Evolutionary conservation across 2,113 vertebrate genomes (phyloP).

Genomic region (Sitta europaea): DNA sequence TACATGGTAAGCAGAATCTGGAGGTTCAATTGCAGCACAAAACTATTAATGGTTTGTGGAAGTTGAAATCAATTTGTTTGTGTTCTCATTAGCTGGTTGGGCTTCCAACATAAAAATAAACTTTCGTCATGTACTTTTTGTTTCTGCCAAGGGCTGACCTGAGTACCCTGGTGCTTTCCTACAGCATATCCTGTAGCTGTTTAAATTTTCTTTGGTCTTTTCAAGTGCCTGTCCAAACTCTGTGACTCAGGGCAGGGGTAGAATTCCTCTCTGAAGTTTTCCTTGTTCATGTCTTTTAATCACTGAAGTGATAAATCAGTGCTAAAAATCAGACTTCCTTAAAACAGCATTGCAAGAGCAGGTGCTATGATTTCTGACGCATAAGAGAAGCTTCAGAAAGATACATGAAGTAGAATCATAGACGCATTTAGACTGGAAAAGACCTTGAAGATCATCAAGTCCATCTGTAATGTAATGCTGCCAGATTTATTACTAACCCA

Average conservation of each 20-base stretch:
- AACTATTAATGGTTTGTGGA: not conserved
- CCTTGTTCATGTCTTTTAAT: slow-evolving; percentile 27
- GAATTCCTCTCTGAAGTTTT: slow-evolving; percentile 28
- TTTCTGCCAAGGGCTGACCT: not conserved
- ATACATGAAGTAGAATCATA: not conserved
- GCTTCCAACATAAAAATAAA: not conserved
- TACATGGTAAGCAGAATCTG: not conserved
- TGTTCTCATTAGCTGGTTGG: not conserved
- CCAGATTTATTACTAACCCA: not conserved
- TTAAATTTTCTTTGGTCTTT: not conserved
- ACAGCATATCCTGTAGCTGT: slow-evolving; percentile 18
- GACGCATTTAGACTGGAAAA: not conserved
- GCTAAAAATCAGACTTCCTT: not conserved
- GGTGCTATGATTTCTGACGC: not conserved
- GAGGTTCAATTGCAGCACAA: not conserved
- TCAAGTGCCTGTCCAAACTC: not conserved
- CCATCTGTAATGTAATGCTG: not conserved
- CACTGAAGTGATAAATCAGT: not conserved
- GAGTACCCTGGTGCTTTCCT: not conserved
- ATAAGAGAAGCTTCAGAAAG: not conserved
- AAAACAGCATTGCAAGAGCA: not conserved
- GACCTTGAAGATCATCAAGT: not conserved
- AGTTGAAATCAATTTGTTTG: not conserved
- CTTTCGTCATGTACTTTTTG: not conserved
- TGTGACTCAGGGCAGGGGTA: not conserved